These are phyloP conservation scores for Dasypolia templi DNA, from an alignment of 2,888 invertebrate genomes.

Conservation along the genomic window DNA sequence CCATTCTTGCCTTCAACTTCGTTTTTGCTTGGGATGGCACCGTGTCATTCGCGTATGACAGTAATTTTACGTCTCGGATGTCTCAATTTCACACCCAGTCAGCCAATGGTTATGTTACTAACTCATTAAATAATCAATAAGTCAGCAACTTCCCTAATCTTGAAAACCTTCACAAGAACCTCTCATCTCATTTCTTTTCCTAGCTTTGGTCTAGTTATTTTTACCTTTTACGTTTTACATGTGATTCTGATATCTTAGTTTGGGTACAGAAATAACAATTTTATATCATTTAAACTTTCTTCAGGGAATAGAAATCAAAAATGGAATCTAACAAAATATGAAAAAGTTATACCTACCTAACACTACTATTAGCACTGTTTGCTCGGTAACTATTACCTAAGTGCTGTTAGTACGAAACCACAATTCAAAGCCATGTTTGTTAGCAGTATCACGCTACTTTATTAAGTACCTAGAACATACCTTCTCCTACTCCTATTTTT, in stretches of 20 bases:
- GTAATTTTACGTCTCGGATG: constrained; percentile 1
- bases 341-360: background rate
- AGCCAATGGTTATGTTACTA: constrained; percentile 19
- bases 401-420: constrained; percentile 17
- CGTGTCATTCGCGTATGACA: background rate
- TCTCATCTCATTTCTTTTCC: background rate
- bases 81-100: constrained; percentile 30
- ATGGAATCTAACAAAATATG: background rate
- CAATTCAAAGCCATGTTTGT: constrained; percentile 43
- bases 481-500: background rate
- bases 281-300: background rate
- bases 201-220: no score
- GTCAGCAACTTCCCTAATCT: background rate
- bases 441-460: constrained; percentile 26
- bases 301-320: background rate
- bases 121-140: background rate
- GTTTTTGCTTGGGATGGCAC: background rate
- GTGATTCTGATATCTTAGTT: no score
- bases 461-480: background rate
- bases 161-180: background rate
- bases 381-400: constrained; percentile 9
- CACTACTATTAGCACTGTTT: constrained; percentile 11
- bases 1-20: constrained; percentile 11
- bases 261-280: no score
- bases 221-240: no score